phyloP scores from a whole-genome alignment of 2,113 vertebrate species.

The Lepisosteus oculatus region DNA sequence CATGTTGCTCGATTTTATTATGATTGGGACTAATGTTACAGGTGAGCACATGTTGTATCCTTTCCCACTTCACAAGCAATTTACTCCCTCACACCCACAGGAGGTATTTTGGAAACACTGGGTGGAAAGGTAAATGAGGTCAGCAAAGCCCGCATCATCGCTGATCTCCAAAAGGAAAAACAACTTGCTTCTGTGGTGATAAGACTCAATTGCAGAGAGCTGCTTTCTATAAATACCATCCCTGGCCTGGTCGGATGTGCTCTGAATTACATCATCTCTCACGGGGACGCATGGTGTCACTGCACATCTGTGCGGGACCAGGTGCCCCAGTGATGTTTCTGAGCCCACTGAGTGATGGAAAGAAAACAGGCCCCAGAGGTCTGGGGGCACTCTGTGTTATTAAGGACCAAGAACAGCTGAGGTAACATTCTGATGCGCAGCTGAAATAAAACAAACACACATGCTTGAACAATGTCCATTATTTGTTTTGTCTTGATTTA shows the following conservation, averaged over 20 bases:
- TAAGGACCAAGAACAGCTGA: background rate
- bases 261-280: conserved; percentile 22
- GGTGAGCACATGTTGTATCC: conserved; percentile 7
- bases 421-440: conserved; percentile 4
- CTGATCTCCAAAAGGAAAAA: conserved; percentile 14
- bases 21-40: background rate
- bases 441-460: background rate
- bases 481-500: no score
- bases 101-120: conserved; percentile 3
- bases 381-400: background rate
- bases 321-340: conserved; percentile 20
- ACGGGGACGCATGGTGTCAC: background rate
- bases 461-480: no score
- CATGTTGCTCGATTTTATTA: no score
- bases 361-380: background rate
- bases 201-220: background rate
- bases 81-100: background rate
- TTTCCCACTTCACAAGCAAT: background rate
- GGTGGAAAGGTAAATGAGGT: conserved; percentile 14
- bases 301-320: conserved; percentile 28
- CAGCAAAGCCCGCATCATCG: background rate
- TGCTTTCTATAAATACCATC: conserved; percentile 14
- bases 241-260: background rate
- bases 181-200: conserved; percentile 20
- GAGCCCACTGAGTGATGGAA: background rate